Conservation (phyloP, 2,113 vertebrate species). For the Salvelinus alpinus region DNA sequence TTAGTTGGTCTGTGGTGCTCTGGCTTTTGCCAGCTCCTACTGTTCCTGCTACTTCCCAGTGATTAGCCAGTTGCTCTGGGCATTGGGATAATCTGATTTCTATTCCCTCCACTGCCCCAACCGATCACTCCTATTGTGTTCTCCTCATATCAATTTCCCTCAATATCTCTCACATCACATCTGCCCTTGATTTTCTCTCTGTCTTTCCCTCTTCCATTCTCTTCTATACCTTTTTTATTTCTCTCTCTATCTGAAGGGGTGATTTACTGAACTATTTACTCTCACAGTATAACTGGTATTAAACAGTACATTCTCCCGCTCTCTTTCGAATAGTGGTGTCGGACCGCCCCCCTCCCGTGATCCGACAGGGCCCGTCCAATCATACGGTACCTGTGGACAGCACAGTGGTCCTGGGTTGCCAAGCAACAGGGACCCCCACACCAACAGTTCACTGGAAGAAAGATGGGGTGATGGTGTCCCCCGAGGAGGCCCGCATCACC, state of each 20-base stretch:
- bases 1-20: constrained; percentile 42
- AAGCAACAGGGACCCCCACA: constrained; percentile 78
- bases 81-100: constrained; percentile 66
- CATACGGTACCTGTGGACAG: constrained; percentile 91
- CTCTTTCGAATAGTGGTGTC: constrained; percentile 76
- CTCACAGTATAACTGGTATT: constrained; percentile 8
- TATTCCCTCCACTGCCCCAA: constrained; percentile 53
- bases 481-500: constrained; percentile 85
- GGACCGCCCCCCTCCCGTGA: constrained; percentile 89
- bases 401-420: constrained; percentile 81
- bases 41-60: constrained; percentile 55
- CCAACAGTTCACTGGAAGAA: constrained; percentile 89
- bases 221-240: background rate
- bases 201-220: background rate
- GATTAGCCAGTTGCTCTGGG: constrained; percentile 66
- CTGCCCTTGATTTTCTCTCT: constrained; percentile 57
- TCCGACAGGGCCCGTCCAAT: constrained; percentile 88
- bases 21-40: too few relatives aligned
- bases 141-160: constrained; percentile 55
- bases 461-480: constrained; percentile 80
- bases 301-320: constrained; percentile 32
- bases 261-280: too few relatives aligned
- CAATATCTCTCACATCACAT: constrained; percentile 64
- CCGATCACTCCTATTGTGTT: constrained; percentile 58
- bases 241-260: background rate